These are phyloP conservation scores for Willowsia nigromaculata DNA, from an alignment of 2,888 invertebrate species.

Conservation along the genomic window DNA sequence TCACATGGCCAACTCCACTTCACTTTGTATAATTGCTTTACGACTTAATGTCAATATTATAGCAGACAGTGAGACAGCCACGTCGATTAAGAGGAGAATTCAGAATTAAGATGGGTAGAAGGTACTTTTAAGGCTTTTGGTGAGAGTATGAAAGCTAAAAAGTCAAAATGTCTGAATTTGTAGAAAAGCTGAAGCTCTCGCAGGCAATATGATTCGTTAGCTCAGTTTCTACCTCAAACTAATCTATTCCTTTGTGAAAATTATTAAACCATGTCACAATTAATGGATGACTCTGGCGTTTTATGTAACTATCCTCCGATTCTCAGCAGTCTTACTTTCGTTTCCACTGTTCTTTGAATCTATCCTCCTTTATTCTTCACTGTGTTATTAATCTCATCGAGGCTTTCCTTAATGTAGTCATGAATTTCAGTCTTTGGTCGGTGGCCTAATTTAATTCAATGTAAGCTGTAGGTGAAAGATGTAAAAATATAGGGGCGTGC, in stretches of 20 bases:
- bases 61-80: conserved; percentile 11
- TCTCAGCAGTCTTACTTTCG: not conserved
- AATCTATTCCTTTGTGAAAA: not conserved
- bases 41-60: conserved; percentile 62
- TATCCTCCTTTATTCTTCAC: not conserved
- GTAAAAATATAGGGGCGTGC: not conserved
- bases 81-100: conserved; percentile 27
- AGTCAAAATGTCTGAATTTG: conserved; percentile 1
- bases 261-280: not conserved
- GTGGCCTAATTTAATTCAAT: not conserved
- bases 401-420: not conserved
- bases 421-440: not conserved
- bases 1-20: conserved; percentile 41
- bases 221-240: not conserved
- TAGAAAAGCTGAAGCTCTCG: not conserved
- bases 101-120: not conserved
- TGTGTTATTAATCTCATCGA: not conserved
- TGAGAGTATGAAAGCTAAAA: not conserved
- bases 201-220: not conserved
- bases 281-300: not conserved
- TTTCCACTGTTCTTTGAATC: too few relatives aligned
- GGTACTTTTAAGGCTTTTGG: not conserved
- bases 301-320: not conserved
- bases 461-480: not conserved
- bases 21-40: conserved; percentile 65